phyloP scores from a whole-genome alignment of 2,113 vertebrate species.

The Siniperca knerii region DNA sequence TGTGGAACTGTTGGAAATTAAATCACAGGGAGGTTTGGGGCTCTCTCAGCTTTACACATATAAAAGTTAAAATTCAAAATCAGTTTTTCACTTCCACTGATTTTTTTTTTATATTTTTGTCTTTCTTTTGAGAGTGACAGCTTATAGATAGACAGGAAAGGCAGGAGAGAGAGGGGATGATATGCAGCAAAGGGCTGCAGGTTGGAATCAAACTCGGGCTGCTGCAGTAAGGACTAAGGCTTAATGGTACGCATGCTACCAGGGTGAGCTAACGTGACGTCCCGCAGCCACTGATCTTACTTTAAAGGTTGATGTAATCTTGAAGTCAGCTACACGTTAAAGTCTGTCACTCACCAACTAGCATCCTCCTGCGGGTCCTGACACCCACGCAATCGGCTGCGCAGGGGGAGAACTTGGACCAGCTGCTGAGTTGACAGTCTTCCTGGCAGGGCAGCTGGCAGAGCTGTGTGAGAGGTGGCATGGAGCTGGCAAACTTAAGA shows the following conservation, averaged over 20 bases:
- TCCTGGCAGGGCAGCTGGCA: constrained; percentile 97
- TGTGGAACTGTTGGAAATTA: background rate
- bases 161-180: too few relatives aligned
- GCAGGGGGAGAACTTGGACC: constrained; percentile 97
- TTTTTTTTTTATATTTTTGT: background rate
- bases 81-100: constrained; percentile 1
- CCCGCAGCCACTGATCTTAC: background rate
- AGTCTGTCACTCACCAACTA: constrained; percentile 88
- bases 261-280: too few relatives aligned
- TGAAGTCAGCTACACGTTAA: background rate
- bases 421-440: constrained; percentile 94
- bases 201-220: too few relatives aligned
- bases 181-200: too few relatives aligned
- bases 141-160: too few relatives aligned
- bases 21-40: background rate
- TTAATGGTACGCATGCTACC: too few relatives aligned
- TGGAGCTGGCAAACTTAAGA: constrained; percentile 87
- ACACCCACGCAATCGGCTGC: constrained; percentile 94
- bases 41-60: background rate
- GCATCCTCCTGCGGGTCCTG: constrained; percentile 90
- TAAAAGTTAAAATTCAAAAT: background rate
- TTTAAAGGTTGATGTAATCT: background rate
- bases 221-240: too few relatives aligned
- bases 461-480: constrained; percentile 91
- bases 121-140: too few relatives aligned